A percentile compares a stretch with the other conserved stretches of the same genome.
phyloP scores from a whole-genome alignment of 2,888 invertebrate genomes.

The Pterostichus madidus region DNA sequence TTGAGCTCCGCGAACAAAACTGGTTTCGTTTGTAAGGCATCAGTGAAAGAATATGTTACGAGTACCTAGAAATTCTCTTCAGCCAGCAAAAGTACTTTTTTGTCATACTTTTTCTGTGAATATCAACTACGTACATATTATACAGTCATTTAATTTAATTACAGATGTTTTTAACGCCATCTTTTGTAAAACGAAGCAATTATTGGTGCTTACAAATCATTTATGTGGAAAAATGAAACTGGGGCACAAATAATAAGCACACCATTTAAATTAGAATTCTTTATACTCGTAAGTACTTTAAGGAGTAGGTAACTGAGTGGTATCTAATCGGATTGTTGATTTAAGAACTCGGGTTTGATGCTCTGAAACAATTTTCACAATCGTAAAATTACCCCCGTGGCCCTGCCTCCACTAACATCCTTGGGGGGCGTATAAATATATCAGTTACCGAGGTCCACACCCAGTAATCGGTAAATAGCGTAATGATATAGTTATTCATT shows the following conservation, averaged over 20 bases:
- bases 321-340: too few relatives aligned
- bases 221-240: neutral
- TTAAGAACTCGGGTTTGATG: too few relatives aligned
- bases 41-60: conserved; percentile 57
- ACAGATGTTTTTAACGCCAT: neutral
- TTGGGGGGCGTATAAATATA: too few relatives aligned
- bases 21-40: conserved; percentile 33
- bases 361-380: too few relatives aligned
- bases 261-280: too few relatives aligned
- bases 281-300: too few relatives aligned
- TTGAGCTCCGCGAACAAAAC: conserved; percentile 17
- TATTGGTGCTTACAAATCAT: neutral
- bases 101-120: conserved; percentile 40
- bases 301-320: too few relatives aligned
- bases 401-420: too few relatives aligned
- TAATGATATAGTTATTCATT: too few relatives aligned
- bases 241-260: neutral
- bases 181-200: neutral
- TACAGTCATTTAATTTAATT: neutral
- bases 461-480: too few relatives aligned
- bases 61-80: conserved; percentile 42
- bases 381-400: too few relatives aligned
- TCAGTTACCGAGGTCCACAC: too few relatives aligned
- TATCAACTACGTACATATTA: neutral
- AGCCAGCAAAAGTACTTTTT: conserved; percentile 52